These are phyloP conservation scores for Paradisaea rubra DNA, from an alignment of 2,113 vertebrate genomes.

Conservation along the genomic window DNA sequence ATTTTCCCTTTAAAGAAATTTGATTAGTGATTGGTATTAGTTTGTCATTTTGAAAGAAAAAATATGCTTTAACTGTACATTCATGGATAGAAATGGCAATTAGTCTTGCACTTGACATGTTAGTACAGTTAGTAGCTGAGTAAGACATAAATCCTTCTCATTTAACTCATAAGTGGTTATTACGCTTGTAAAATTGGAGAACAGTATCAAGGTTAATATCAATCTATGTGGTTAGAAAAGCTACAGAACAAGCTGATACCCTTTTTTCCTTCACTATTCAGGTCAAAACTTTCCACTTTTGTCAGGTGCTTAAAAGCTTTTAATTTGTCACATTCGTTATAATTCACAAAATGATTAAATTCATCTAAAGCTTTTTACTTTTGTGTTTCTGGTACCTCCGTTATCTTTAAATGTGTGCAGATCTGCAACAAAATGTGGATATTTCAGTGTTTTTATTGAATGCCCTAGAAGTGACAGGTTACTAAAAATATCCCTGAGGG, in stretches of 20 bases:
- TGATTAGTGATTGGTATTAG: background rate
- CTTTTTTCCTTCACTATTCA: background rate
- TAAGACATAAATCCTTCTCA: background rate
- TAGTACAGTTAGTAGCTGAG: background rate
- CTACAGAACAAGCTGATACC: background rate
- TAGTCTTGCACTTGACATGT: background rate
- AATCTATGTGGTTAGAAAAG: background rate
- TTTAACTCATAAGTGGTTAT: background rate
- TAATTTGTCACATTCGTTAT: background rate
- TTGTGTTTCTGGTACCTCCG: background rate
- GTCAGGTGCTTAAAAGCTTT: background rate
- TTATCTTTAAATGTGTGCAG: background rate
- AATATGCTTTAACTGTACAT: background rate
- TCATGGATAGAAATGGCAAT: background rate
- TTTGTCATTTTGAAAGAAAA: background rate
- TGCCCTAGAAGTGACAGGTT: background rate
- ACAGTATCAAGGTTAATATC: background rate
- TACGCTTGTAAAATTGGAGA: background rate
- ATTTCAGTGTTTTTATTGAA: background rate
- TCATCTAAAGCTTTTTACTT: background rate
- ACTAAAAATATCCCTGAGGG: constrained; percentile 21
- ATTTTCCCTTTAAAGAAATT: background rate
- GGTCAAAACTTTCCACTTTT: background rate
- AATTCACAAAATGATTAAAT: background rate
- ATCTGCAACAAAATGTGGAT: background rate